These are phyloP conservation scores for Synanceia verrucosa DNA, from an alignment of 2,797 vertebrate species.

Conservation along the genomic window DNA sequence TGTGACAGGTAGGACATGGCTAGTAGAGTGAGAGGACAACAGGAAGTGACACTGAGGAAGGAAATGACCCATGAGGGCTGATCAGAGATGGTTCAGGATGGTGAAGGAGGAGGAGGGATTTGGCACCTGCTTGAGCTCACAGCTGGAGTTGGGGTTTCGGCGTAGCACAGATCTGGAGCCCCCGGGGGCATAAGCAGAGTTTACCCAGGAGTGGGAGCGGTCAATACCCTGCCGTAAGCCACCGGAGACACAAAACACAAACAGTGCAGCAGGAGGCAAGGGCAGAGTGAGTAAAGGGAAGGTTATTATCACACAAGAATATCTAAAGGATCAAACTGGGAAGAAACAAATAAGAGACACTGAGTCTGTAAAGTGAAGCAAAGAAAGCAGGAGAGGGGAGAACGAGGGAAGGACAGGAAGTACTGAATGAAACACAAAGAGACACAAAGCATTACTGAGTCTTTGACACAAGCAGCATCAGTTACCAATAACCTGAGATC, in stretches of 20 bases:
- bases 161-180: conserved; percentile 92
- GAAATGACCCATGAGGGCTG: conserved; percentile 4
- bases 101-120: conserved; percentile 51
- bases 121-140: conserved; percentile 94
- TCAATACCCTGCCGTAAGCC: conserved; percentile 90
- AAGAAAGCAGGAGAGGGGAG: conserved; percentile 18
- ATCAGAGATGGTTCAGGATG: conserved; percentile 26
- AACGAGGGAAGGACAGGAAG: conserved; percentile 17
- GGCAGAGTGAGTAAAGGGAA: conserved; percentile 52
- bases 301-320: conserved; percentile 48
- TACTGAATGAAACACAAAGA: conserved; percentile 37
- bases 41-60: conserved; percentile 18
- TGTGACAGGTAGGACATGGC: conserved; percentile 10
- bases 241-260: conserved; percentile 64
- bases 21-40: conserved; percentile 23
- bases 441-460: conserved; percentile 48
- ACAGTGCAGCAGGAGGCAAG: conserved; percentile 65
- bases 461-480: conserved; percentile 43
- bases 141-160: conserved; percentile 90
- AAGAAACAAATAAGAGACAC: conserved; percentile 20
- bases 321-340: conserved; percentile 22
- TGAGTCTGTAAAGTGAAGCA: conserved; percentile 21
- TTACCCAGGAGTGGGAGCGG: conserved; percentile 97
- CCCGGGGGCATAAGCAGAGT: conserved; percentile 93
- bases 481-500: conserved; percentile 37